Percentiles rank a stretch among this genome's conserved stretches.
Conservation (phyloP, 1,140 invertebrate genomes). For the Sinella curviseta region DNA sequence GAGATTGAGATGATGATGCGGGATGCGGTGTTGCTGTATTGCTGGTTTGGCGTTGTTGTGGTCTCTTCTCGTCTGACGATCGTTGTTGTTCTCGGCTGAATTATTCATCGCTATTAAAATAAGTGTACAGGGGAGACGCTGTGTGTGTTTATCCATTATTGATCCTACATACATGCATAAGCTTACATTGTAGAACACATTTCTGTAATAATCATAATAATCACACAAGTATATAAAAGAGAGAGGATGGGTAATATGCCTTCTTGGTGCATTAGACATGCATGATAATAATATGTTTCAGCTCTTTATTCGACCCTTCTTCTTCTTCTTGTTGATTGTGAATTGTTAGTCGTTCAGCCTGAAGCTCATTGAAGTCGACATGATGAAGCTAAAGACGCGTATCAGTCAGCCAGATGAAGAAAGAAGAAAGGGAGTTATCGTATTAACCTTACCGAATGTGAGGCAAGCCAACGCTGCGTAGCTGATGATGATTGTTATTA, state of each 20-base stretch:
- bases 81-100: not conserved
- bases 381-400: slow-evolving; percentile 12
- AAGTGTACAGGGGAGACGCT: not conserved
- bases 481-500: slow-evolving; percentile 17
- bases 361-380: slow-evolving; percentile 24
- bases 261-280: not conserved
- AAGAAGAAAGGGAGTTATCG: not conserved
- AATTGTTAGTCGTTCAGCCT: slow-evolving; percentile 18
- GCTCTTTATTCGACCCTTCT: not conserved
- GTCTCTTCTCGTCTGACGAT: not conserved
- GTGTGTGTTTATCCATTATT: slow-evolving; percentile 15
- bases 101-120: slow-evolving; percentile 20
- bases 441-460: not conserved
- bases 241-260: too few species aligned
- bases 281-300: not conserved
- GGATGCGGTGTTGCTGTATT: not conserved
- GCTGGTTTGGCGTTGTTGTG: not conserved
- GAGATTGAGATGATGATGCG: slow-evolving; percentile 6
- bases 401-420: slow-evolving; percentile 15
- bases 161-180: not conserved
- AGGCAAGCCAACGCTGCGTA: not conserved
- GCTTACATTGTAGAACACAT: not conserved
- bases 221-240: not conserved
- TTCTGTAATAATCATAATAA: not conserved
- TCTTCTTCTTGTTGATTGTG: slow-evolving; percentile 15